Evolutionary conservation across 64 coral and sea anemone species (phyloP), one percentile per base, ranked within the genome.

Genomic region (Montipora foliosa): DNA sequence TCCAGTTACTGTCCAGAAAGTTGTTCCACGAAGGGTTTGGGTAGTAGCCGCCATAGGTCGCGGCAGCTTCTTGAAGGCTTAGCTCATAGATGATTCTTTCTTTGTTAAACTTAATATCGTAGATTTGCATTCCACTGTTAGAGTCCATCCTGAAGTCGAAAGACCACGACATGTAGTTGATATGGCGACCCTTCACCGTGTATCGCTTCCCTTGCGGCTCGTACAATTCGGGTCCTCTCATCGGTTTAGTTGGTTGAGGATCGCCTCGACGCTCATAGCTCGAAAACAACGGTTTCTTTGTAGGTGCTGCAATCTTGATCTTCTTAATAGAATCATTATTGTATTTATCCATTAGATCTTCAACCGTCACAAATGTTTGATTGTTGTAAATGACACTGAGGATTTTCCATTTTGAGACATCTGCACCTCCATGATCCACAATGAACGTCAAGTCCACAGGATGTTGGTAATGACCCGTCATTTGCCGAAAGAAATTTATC

Each of bases 81-180:
- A 93, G 59, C 59, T 93, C 91, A 15, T 93, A 93, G 44, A 66
- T 60, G 21, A 93, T 87, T 62, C 91, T 74, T 20, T 85, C 83
- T 47, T 80, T 80, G n/a, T 74, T 81, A 20, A 76, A 92, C 16
- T 73, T 67, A 4, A 92, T 74, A 46, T 92, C 90, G 44, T 92
- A 92, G 15, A 92, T 72, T 46, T 92, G 90, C 20, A 92, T 59
- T 1, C 90, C 90, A 55, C 25, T 84, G 46, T 59, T 19, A 5
- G 90, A n/a, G n/a, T 92, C 90, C 29, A 93, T 58, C 25, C 91
- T 83, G 19, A 93, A 93, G 52, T 93, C 74, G 64, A 93, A 93
- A 8, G 91, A 72, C 91, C 91, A 93, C 5, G 74, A 87, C 91
- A 93, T 93, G 82, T 93, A 93, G 17, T 22, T 84, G 50, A 93